Conservation (phyloP, 2,113 vertebrate genomes). For the Saiga tatarica region DNA sequence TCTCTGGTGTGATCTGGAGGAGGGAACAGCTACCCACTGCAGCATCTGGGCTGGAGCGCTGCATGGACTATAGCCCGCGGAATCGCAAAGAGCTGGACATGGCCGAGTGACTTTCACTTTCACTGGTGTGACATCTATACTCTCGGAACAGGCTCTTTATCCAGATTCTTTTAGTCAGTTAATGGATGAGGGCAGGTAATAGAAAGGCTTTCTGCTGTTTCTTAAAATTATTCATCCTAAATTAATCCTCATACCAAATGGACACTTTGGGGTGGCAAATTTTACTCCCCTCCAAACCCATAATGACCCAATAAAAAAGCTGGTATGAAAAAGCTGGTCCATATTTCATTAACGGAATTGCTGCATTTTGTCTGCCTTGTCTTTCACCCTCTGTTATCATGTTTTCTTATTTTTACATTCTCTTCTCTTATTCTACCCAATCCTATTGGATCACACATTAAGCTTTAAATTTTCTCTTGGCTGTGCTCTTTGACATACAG, state of each 20-base stretch:
- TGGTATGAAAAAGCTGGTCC: background rate
- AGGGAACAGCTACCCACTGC: background rate
- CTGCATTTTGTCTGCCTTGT: background rate
- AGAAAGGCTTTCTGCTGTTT: background rate
- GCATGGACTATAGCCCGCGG: background rate
- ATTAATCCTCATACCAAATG: background rate
- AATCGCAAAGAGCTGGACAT: background rate
- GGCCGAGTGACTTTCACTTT: background rate
- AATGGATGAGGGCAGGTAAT: background rate
- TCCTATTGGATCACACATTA: background rate
- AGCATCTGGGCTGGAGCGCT: background rate
- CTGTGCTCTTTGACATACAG: background rate
- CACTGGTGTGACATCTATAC: background rate
- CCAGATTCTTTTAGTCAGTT: background rate
- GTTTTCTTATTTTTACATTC: background rate
- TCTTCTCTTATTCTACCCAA: background rate
- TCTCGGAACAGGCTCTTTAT: background rate
- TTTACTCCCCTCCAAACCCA: background rate
- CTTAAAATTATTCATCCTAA: background rate
- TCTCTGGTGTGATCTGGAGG: background rate
- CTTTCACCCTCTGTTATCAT: background rate
- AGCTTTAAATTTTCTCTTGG: background rate
- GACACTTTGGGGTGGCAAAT: background rate
- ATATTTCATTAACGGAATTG: background rate
- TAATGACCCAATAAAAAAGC: background rate